Base-by-base conservation (phyloP, 2,888 invertebrate species). In the Macrophya alboannulata region DNA sequence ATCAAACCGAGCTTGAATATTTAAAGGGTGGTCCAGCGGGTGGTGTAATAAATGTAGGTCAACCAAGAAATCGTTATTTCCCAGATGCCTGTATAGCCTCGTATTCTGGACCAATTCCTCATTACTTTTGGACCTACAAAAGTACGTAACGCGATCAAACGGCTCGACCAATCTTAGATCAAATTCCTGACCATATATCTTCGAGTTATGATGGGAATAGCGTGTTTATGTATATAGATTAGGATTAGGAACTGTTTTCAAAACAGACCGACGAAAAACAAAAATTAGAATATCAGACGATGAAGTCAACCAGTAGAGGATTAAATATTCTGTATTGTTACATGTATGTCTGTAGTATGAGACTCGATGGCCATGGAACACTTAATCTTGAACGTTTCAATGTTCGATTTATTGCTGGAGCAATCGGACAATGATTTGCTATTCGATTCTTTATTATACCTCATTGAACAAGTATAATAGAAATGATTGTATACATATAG, bases 351-450 rank as follows among this genome's bases (percentile, higher is more conserved):
- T 48, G 48, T 55, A 59, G 31, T 62, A 84, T 74, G 59, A 88
- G 89, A 90, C 90, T 84, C 85, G 88, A 79, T 86, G 91, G 86
- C 91, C 91, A 89, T 91, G 91, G 89, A 90, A 90, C 87, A 91
- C 89, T 90, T 25, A 62, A 62, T 90, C 84, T 89, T 81, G 48
- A 68, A 51, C 84, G n/a, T 21, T 31, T 45, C 5, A 45, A 25
- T n/a, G 76, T 72, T n/a, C 71, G 17, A 43, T n/a, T 10, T 6
- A 40, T 15, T 72, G 25, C 25, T 25, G 15, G 3, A 8, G 55
- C 55, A 68, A 1, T 31, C 9, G 37, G 40, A 71, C 71, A 71
- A 43, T 71, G 37, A 71, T 15, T n/a, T 43, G 25, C 62, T 4
- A 62, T 62, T 62, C 62, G 25, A 71, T 71, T 71, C 40, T 71